These are phyloP conservation scores for Alcedo atthis DNA, from an alignment of 2,797 vertebrate species.

Conservation along the genomic window DNA sequence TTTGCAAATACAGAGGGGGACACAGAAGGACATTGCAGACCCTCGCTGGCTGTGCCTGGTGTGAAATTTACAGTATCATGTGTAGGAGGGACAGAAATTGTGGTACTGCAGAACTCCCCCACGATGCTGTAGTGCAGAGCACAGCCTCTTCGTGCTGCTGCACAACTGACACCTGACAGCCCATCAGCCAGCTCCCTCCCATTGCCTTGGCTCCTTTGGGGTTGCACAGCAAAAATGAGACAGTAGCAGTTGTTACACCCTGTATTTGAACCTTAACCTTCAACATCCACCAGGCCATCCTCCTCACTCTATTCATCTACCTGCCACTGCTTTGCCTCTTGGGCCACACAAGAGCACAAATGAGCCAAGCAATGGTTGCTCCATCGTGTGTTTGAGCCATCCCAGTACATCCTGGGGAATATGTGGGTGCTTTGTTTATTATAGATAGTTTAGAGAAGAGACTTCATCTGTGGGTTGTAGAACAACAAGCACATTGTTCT, in stretches of 20 bases:
- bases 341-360: neutral
- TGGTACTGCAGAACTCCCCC: neutral
- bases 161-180: neutral
- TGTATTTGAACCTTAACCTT: neutral
- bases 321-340: neutral
- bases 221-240: neutral
- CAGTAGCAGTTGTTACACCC: rapidly evolving
- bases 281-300: neutral
- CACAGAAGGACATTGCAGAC: neutral
- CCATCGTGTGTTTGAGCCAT: neutral
- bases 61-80: rapidly evolving
- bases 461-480: slow-evolving; percentile 20
- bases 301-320: neutral
- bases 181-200: neutral
- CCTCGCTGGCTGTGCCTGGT: neutral
- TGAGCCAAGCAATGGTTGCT: neutral
- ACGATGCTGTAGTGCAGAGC: rapidly evolving
- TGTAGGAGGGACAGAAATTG: neutral
- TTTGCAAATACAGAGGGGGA: neutral
- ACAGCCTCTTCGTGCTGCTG: neutral
- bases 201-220: neutral
- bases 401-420: neutral
- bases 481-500: neutral
- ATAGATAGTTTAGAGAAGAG: neutral
- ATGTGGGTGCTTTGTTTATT: neutral